A percentile compares a stretch with the other conserved stretches of the same genome.
Conservation (phyloP, 2,113 vertebrate species). For the Phylloscopus trochilus region DNA sequence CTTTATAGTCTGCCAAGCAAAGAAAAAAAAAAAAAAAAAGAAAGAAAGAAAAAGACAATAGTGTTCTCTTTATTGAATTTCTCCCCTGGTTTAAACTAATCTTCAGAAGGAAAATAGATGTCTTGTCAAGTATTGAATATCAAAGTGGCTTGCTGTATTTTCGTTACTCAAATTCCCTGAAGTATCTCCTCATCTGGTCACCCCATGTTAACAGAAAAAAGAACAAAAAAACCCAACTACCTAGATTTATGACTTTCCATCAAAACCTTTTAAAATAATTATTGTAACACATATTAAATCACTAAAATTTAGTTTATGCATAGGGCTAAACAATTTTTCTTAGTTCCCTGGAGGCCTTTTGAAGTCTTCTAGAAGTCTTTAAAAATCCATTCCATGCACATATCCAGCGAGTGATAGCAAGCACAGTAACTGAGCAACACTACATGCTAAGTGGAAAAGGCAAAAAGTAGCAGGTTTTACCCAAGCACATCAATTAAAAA, state of each 20-base stretch:
- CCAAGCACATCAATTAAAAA: not conserved
- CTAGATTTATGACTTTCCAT: not conserved
- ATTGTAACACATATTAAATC: not conserved
- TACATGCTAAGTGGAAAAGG: not conserved
- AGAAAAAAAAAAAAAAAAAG: too few species aligned
- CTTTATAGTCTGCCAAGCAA: not conserved
- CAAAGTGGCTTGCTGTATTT: not conserved
- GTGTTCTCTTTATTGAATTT: conserved; percentile 20
- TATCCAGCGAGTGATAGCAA: not conserved
- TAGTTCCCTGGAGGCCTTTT: not conserved
- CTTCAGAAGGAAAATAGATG: conserved; percentile 17
- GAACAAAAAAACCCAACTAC: not conserved
- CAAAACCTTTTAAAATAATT: not conserved
- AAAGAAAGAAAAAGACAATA: not conserved
- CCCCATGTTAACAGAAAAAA: not conserved
- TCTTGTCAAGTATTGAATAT: conserved; percentile 14
- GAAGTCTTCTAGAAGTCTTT: not conserved
- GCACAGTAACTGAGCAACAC: not conserved
- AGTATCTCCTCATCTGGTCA: not conserved
- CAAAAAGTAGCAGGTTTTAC: not conserved
- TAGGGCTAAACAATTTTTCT: not conserved
- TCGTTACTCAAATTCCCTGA: not conserved
- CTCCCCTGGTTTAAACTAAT: not conserved
- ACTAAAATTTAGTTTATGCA: not conserved
- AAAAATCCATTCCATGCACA: not conserved